A percentile compares a stretch with the other conserved stretches of the same genome.
These are phyloP conservation scores for Agonum fuliginosum DNA, from an alignment of 2,888 invertebrate genomes.

Conservation along the genomic window DNA sequence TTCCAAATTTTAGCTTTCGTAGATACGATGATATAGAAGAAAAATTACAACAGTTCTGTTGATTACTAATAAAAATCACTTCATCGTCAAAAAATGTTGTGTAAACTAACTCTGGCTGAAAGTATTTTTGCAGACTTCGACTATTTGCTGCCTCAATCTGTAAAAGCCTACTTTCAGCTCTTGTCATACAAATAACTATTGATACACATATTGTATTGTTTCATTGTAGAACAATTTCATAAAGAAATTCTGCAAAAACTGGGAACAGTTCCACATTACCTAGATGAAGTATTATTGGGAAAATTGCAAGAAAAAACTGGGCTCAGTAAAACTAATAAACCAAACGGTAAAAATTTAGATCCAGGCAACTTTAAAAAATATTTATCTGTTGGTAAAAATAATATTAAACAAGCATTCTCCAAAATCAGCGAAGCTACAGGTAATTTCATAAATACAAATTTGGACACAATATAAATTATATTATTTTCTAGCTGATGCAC, in stretches of 20 bases:
- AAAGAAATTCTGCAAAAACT: slow-evolving; percentile 70
- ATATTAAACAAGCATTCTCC: slow-evolving; percentile 73
- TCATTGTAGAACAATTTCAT: slow-evolving; percentile 67
- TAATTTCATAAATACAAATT: slow-evolving; percentile 66
- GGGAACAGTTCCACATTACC: slow-evolving; percentile 70
- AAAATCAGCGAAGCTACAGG: slow-evolving; percentile 79
- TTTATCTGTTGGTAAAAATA: slow-evolving; percentile 66
- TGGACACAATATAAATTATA: background rate
- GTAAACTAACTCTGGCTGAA: too few species aligned
- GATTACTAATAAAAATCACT: too few species aligned
- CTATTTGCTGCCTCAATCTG: too few species aligned
- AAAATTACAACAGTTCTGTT: too few species aligned
- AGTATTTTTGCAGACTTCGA: too few species aligned
- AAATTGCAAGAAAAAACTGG: slow-evolving; percentile 70
- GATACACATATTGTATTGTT: slow-evolving; percentile 22
- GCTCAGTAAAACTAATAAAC: slow-evolving; percentile 62
- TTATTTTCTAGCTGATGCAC: slow-evolving; percentile 77
- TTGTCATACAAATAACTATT: background rate
- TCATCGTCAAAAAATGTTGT: too few species aligned
- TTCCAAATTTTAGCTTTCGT: too few species aligned
- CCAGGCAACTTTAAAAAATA: slow-evolving; percentile 69
- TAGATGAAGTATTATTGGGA: slow-evolving; percentile 71
- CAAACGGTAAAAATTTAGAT: slow-evolving; percentile 61
- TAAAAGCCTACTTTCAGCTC: too few species aligned
- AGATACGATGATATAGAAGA: too few species aligned